Conservation (phyloP, 2,888 invertebrate genomes). For the Tridacna crocea region DNA sequence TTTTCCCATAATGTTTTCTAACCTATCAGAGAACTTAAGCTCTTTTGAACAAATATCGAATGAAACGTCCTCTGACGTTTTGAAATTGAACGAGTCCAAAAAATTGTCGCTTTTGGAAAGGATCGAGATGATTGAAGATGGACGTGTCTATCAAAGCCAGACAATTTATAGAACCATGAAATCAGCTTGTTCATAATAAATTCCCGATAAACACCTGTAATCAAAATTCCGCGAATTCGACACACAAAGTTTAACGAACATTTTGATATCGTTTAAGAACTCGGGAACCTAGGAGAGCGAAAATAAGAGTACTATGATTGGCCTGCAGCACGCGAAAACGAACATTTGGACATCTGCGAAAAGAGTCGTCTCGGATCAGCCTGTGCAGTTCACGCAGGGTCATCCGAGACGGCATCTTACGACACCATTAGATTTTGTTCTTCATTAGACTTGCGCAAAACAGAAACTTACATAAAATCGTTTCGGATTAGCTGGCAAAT, state of each 20-base stretch:
- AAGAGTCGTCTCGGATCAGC: too few species aligned
- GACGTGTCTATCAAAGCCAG: slow-evolving; percentile 34
- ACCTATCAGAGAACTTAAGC: too few species aligned
- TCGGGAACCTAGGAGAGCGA: not conserved
- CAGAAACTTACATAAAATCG: too few species aligned
- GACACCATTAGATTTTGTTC: not conserved
- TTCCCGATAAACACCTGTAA: slow-evolving; percentile 17
- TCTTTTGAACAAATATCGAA: too few species aligned
- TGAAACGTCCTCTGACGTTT: too few species aligned
- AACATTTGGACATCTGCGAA: not conserved
- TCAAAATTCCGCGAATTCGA: slow-evolving; percentile 12
- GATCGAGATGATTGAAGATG: not conserved
- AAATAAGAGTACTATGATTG: not conserved
- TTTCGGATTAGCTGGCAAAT: too few species aligned
- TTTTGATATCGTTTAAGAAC: not conserved
- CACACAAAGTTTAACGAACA: not conserved
- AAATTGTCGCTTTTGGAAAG: not conserved
- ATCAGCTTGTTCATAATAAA: slow-evolving; percentile 18
- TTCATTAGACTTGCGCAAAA: not conserved
- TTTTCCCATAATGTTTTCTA: too few species aligned
- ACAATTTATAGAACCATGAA: slow-evolving; percentile 36
- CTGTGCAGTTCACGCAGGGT: not conserved
- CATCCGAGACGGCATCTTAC: too few species aligned
- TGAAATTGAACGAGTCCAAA: not conserved
- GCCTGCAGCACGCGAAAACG: not conserved